Conservation (phyloP, 2,113 vertebrate species). For the crab-eating macaque (Macaca fascicularis) region T2T-MFA8v1.1 NC_088395.1:117360501-117361000, state of each 20-base stretch:
- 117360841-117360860: not conserved
- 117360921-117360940: constrained; percentile 6
- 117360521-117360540: not conserved
- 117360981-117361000: not conserved
- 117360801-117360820: not conserved
- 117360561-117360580: not conserved
- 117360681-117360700: not conserved
- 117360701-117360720: not conserved
- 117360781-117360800: not conserved
- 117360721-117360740: not conserved
- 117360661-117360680: not conserved
- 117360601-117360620: not conserved
- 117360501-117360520: not conserved
- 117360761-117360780: not conserved
- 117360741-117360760: not conserved
- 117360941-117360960: not conserved
- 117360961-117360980: not conserved
- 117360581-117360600: not conserved
- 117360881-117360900: not conserved
- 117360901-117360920: not conserved
- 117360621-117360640: not conserved
- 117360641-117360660: not conserved
- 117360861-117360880: not conserved
- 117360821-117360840: not conserved
- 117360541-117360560: not conserved